Base-by-base conservation (phyloP, 2,888 invertebrate species). In the Halocaridina rubra region DNA sequence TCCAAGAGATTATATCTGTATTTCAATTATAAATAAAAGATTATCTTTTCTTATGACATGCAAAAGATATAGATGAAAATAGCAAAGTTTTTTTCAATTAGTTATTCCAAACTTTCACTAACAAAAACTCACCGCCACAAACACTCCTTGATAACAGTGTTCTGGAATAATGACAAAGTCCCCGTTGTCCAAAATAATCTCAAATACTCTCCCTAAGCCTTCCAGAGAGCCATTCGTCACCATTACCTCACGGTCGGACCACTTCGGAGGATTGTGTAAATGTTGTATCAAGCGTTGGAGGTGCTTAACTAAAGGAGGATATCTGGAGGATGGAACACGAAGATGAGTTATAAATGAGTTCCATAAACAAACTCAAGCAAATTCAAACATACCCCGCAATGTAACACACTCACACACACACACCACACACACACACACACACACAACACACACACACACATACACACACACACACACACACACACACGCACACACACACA, bases 181-280 rank as follows among this genome's bases (percentile, higher is more conserved):
- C 0, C 94, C 95, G 0, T 93, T 93, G 69, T 93, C 93, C n/a
- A 96, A 90, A 79, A 94, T 91, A 91, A 95, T 93, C 89, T 96
- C 95, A 53, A 95, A 92, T 69, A 94, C 92, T 90, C 94, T 94
- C 91, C 94, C 94, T 84, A 96, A 93, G 5, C 94, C 96, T 90
- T 96, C 95, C 90, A 96, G 95, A 29, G 94, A 93, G 2, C 96
- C 96, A 88, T 93, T 93, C 3, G 95, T 95, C 32, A 96, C 92
- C 53, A 95, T 90, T 1, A 95, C 90, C 19, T 90, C 90, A 10
- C 87, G 86, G 3, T 92, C 91, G 0, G 93, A 91, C 92, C 93
- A 92, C 3, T 92, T 90, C 0, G 95, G 95, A 0, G 95, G 95
- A 93, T 24, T 92, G 90, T 96, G 96, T 13, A 93, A 90, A 71